Evolutionary conservation across 2,797 vertebrate species (phyloP).

Genomic region (Spea hammondii): DNA sequence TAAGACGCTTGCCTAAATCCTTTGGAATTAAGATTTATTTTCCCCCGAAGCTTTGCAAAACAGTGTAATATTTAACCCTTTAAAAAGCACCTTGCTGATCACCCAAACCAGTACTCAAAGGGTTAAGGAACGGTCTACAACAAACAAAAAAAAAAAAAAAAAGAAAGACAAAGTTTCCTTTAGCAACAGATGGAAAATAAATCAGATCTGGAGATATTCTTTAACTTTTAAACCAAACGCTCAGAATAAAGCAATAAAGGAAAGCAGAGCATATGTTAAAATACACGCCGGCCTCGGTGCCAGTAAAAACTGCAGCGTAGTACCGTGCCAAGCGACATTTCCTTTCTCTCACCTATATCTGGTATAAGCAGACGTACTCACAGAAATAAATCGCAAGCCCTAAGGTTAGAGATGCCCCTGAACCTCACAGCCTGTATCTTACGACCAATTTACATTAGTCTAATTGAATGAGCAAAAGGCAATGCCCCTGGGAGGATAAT

Average conservation of each 20-base stretch:
- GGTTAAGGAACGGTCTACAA: too few species aligned
- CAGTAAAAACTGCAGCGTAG: conserved; percentile 22
- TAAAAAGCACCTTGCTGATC: not conserved
- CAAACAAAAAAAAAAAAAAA: not conserved
- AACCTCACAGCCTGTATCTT: not conserved
- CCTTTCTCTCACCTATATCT: not conserved
- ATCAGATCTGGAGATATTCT: conserved; percentile 2
- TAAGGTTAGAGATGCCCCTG: not conserved
- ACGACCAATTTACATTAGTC: conserved; percentile 29
- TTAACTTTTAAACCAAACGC: not conserved
- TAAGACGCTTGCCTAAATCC: too few species aligned
- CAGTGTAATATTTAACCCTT: not conserved
- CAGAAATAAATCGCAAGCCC: not conserved
- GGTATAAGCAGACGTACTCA: not conserved
- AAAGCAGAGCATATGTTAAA: conserved; percentile 13
- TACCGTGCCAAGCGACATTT: conserved; percentile 17
- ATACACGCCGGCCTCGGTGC: not conserved
- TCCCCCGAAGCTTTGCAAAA: too few species aligned
- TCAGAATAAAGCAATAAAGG: conserved; percentile 1
- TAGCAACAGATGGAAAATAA: not conserved
- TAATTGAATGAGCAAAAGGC: conserved; percentile 44
- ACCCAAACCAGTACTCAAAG: too few species aligned
- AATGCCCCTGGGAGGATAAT: conserved; percentile 27
- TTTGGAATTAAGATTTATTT: too few species aligned
- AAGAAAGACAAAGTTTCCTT: not conserved